Evolutionary conservation across 2,113 vertebrate species (phyloP).

Genomic region (Chaetodon auriga): DNA sequence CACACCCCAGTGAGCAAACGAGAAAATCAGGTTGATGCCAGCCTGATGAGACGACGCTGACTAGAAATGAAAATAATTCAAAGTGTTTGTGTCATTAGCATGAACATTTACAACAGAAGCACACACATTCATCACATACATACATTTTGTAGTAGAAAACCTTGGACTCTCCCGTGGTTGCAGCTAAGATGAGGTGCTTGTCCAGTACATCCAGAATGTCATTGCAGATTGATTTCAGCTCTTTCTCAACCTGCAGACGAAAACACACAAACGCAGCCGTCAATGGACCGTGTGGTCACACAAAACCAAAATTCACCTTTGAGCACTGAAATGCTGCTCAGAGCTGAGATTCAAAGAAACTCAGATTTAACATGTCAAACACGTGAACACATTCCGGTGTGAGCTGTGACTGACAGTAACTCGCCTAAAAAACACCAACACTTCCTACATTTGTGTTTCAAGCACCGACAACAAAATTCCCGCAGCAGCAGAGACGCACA

Average conservation of each 20-base stretch:
- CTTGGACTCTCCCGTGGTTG: constrained; percentile 96
- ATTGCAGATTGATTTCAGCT: constrained; percentile 97
- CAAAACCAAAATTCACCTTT: neutral
- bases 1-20: neutral
- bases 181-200: constrained; percentile 97
- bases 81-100: neutral
- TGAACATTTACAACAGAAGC: neutral
- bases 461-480: too few relatives aligned
- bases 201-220: constrained; percentile 99
- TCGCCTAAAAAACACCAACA: too few relatives aligned
- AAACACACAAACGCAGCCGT: constrained; percentile 1
- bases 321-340: neutral
- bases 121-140: neutral
- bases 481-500: neutral
- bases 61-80: too few relatives aligned
- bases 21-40: neutral
- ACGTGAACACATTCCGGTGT: too few relatives aligned
- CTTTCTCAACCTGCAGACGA: constrained; percentile 91
- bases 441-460: too few relatives aligned
- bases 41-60: too few relatives aligned
- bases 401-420: too few relatives aligned
- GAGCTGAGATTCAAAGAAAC: too few relatives aligned
- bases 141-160: constrained; percentile 99
- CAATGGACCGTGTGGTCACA: accelerated
- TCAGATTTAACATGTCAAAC: neutral